phyloP scores from a whole-genome alignment of 2,113 vertebrate genomes.

The Natator depressus region DNA sequence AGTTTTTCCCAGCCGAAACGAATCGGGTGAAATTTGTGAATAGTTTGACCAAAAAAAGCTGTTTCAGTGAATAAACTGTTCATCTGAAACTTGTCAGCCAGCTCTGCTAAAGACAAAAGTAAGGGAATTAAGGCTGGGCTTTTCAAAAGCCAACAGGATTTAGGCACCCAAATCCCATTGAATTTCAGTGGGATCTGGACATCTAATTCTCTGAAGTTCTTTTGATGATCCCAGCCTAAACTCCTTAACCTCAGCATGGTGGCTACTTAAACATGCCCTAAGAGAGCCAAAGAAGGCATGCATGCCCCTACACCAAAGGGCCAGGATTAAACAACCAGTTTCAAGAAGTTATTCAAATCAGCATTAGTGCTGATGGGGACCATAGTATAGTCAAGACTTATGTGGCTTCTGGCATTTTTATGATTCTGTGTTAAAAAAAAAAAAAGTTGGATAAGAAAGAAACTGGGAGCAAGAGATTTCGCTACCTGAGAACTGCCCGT shows the following conservation, averaged over 20 bases:
- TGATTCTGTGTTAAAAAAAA: background rate
- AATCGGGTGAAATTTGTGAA: too few relatives aligned
- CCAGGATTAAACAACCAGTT: background rate
- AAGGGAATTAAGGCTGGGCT: background rate
- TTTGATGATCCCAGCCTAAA: background rate
- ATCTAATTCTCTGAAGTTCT: background rate
- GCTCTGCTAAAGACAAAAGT: background rate
- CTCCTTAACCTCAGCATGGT: background rate
- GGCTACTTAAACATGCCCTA: background rate
- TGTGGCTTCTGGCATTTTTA: background rate
- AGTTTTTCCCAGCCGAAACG: too few relatives aligned
- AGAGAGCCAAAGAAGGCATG: background rate
- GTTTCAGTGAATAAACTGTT: too few relatives aligned
- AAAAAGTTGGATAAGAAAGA: too few relatives aligned
- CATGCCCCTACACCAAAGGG: background rate
- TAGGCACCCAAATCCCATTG: background rate
- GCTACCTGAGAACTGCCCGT: background rate
- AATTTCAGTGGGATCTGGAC: background rate
- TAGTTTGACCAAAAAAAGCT: too few relatives aligned
- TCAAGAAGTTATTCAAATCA: background rate
- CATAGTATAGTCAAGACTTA: background rate
- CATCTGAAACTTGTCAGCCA: too few relatives aligned
- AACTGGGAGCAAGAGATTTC: background rate
- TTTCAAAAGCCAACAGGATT: background rate
- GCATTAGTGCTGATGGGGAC: background rate